Percentiles rank a stretch among this genome's conserved stretches.
These are phyloP conservation scores for Urocyon cinereoargenteus DNA, from an alignment of 2,797 vertebrate genomes.

Conservation along the genomic window DNA sequence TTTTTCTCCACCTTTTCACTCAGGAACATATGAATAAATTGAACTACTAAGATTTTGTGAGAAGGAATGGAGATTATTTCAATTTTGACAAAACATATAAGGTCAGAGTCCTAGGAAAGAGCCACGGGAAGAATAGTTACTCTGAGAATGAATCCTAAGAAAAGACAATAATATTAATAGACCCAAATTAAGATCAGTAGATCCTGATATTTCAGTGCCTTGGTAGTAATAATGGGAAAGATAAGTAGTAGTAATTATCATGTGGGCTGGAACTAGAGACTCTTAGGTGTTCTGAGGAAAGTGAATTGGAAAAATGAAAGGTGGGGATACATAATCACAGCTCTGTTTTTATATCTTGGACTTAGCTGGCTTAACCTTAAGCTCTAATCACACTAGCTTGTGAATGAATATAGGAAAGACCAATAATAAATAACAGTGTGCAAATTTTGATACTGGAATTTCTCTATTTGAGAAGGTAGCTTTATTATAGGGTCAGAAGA, in stretches of 20 bases:
- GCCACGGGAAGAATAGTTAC: background rate
- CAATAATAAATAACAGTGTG: background rate
- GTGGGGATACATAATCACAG: background rate
- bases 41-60: slow-evolving; percentile 13
- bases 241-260: slow-evolving; percentile 6
- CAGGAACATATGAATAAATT: background rate
- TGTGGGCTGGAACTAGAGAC: background rate
- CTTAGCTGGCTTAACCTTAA: background rate
- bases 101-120: background rate
- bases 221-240: background rate
- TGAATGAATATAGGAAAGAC: background rate
- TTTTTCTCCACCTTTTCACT: slow-evolving; percentile 15
- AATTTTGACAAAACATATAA: slow-evolving; percentile 23
- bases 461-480: background rate
- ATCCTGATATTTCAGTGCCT: background rate
- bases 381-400: background rate
- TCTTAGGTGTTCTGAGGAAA: background rate
- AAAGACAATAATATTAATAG: slow-evolving; percentile 4
- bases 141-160: background rate
- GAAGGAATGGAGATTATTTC: background rate
- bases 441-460: background rate
- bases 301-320: background rate
- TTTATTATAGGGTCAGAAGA: background rate
- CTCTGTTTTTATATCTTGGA: background rate
- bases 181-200: slow-evolving; percentile 21